Percentiles rank a stretch among this genome's conserved stretches.
phyloP scores from a whole-genome alignment of 2,113 vertebrate species.

The Fulmarus glacialis region DNA sequence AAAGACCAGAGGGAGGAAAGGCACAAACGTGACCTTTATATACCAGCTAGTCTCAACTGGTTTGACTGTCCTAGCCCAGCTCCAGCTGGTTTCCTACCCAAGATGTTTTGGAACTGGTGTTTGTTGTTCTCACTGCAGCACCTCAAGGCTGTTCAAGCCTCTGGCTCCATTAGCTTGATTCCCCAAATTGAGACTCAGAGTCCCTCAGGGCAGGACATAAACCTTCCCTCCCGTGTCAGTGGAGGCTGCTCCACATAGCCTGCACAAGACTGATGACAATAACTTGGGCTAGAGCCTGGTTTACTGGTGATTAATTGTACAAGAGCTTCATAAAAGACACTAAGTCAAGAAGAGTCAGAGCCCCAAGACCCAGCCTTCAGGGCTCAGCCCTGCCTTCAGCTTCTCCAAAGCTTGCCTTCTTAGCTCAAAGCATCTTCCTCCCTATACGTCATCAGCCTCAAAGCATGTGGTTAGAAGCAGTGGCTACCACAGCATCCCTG shows the following conservation, averaged over 20 bases:
- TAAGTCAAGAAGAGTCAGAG: background rate
- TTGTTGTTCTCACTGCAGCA: background rate
- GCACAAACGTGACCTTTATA: background rate
- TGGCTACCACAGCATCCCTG: background rate
- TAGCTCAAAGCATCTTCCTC: background rate
- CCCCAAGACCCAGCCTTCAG: background rate
- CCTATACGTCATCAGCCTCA: background rate
- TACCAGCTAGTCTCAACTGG: background rate
- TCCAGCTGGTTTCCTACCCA: background rate
- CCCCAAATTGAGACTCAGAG: background rate
- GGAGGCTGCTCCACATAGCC: fast-evolving
- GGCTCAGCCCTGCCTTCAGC: background rate
- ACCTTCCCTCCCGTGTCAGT: background rate
- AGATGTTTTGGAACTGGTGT: background rate
- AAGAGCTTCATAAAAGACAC: background rate
- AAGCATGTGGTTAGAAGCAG: background rate
- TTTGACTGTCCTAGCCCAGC: background rate
- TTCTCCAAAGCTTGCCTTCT: background rate
- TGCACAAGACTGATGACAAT: background rate
- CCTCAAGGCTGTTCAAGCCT: background rate
- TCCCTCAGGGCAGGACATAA: background rate
- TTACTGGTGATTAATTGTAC: background rate
- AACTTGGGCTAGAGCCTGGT: background rate
- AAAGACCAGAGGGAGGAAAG: background rate
- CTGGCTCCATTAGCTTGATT: background rate